Evolutionary conservation across 2,888 invertebrate genomes (phyloP), one percentile per base, ranked within the genome.

Genomic region (Mechanitis mazaeus): DNA sequence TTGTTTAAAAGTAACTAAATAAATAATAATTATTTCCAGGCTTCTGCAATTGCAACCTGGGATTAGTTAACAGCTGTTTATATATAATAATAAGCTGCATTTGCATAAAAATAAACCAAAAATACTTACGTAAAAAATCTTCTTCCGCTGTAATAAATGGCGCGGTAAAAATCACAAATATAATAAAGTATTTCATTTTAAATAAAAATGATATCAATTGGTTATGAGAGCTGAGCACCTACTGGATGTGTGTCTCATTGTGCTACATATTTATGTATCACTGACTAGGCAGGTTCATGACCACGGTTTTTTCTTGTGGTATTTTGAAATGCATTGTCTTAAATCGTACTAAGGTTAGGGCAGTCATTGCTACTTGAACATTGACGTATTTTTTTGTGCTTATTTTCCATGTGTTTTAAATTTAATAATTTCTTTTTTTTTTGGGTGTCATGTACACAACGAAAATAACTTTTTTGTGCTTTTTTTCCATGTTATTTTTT

Each of bases 241-340:
- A 85, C 85, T 85, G 85, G 75, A 75, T 60, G 45, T 68, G 64
- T 62, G 65, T 66, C 71, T 67, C 69, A 67, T 64, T 64, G 72
- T 65, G 61, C 74, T 73, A 72, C 75, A 68, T 83, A 84, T 85
- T 80, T 85, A 85, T 81, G 78, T 58, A 42, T 56, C 54, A 54
- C 59, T 66, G 63, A 58, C 67, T 64, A 55, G 65, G 59, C 38
- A 67, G 64, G 54, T 55, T 60, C 57, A 42, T 50, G 59, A 56
- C 55, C 55, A 50, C 35, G 38, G 45, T 42, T 59, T 46, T 59
- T 59, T 47, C 12, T 45, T 50, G 53, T 54, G 33, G 53, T 33
- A 54, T 47, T 54, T 55, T 55, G 35, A 11, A 33, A 46, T 50
- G 31, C 54, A 55, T 55, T 55, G 54, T 35, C 12, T 50, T 31